Percentiles rank a stretch among this genome's conserved stretches.
Evolutionary conservation across 2,797 vertebrate species (phyloP).

Genomic region (Cryptoblepharus egeriae): DNA sequence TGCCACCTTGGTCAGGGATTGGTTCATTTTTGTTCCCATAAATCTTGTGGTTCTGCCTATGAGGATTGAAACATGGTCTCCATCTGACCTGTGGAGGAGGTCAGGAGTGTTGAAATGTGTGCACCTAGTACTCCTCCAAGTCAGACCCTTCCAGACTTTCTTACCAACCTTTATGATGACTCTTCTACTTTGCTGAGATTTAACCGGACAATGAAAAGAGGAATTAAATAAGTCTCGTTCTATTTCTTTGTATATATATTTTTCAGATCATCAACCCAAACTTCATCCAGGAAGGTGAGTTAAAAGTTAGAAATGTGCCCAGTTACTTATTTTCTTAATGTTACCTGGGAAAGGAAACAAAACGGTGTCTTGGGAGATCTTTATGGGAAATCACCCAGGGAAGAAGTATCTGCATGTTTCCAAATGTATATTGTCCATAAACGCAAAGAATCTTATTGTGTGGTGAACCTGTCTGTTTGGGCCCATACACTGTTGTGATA

Average conservation of each 20-base stretch:
- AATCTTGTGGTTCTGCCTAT: background rate
- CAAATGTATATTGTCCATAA: background rate
- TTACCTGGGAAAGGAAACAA: background rate
- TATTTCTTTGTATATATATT: constrained; percentile 70
- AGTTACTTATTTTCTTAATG: background rate
- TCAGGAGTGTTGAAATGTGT: background rate
- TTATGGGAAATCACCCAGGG: background rate
- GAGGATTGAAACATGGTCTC: background rate
- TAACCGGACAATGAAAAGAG: background rate
- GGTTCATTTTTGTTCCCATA: background rate
- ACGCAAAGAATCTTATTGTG: background rate
- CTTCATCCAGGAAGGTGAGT: constrained; percentile 99
- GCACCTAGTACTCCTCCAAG: background rate
- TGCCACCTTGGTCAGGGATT: background rate
- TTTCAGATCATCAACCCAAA: constrained; percentile 98
- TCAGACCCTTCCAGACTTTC: background rate
- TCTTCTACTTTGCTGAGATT: constrained; percentile 40
- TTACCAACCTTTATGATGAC: constrained; percentile 1
- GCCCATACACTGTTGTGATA: background rate
- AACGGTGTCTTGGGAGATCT: background rate
- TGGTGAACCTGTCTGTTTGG: background rate
- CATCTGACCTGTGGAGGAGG: too few species aligned
- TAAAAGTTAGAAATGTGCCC: constrained; percentile 12
- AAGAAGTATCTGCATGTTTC: background rate
- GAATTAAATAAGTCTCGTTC: constrained; percentile 53